Evolutionary conservation across 1,140 invertebrate species (phyloP), one percentile per base, ranked within the genome.

Genomic region (Neotoxoptera formosana): DNA sequence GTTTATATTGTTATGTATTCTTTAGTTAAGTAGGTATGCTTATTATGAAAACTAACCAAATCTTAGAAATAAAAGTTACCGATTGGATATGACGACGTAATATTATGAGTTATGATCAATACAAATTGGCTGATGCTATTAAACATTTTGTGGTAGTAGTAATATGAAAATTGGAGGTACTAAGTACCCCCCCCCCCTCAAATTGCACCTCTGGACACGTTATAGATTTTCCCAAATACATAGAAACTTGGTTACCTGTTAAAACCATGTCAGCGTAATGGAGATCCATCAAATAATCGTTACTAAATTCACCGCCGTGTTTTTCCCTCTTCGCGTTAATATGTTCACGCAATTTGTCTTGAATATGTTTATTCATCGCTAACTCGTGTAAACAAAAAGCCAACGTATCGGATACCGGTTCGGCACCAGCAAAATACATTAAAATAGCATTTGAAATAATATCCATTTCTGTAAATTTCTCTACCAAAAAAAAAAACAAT

Each of bases 181-280:
- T n/a, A n/a, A n/a, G n/a, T n/a, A n/a, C n/a, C n/a, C n/a, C n/a
- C n/a, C n/a, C n/a, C n/a, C n/a, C n/a, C n/a, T n/a, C n/a, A n/a
- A n/a, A n/a, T n/a, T n/a, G n/a, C n/a, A n/a, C n/a, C n/a, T n/a
- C n/a, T n/a, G n/a, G n/a, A n/a, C n/a, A n/a, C n/a, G n/a, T n/a
- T n/a, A n/a, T n/a, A n/a, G n/a, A n/a, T n/a, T n/a, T n/a, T n/a
- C n/a, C n/a, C n/a, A n/a, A n/a, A n/a, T n/a, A n/a, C n/a, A n/a
- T n/a, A n/a, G n/a, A n/a, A n/a, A n/a, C n/a, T n/a, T n/a, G 81
- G 94, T 94, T 94, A 96, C 96, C 96, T 93, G 96, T 95, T 3
- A 97, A 94, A 0, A 96, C 95, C 95, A 96, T 96, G 76, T 97
- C 96, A 93, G 97, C 94, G 94, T 97, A 97, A 0, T 94, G 94